These are phyloP conservation scores for Drosophila subobscura DNA, from an alignment of 1,140 invertebrate species.

Conservation along the genomic window DNA sequence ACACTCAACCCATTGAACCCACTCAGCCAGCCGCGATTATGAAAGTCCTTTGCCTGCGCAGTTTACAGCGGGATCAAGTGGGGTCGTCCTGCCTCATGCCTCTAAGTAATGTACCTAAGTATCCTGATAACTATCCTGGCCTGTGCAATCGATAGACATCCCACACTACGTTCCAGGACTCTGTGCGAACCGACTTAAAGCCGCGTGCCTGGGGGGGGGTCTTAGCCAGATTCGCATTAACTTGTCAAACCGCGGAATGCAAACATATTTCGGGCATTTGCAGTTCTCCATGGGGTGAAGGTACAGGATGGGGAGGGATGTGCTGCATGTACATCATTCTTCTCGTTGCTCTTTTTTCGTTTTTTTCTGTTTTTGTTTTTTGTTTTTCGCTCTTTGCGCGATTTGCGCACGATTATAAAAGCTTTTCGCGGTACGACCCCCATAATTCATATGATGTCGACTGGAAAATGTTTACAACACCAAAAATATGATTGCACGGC, in stretches of 20 bases:
- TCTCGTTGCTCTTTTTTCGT: constrained; percentile 25
- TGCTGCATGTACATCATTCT: constrained; percentile 72
- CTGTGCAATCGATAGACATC: constrained; percentile 1
- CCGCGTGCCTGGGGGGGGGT: constrained; percentile 6
- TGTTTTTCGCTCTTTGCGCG: constrained; percentile 58
- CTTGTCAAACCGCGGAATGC: constrained; percentile 79
- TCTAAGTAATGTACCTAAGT: background rate
- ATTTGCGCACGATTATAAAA: constrained; percentile 83
- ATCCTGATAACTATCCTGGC: constrained; percentile 7
- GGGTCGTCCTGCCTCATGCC: background rate
- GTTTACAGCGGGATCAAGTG: constrained; percentile 16
- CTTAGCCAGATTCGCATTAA: constrained; percentile 69
- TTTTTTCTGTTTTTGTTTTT: constrained; percentile 22
- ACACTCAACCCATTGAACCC: no score
- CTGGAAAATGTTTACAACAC: constrained; percentile 82
- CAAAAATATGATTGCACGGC: constrained; percentile 66
- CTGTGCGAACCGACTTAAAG: background rate
- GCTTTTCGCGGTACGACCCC: constrained; percentile 83
- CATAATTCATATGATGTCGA: constrained; percentile 83
- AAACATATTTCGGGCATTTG: constrained; percentile 83
- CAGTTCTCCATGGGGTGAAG: constrained; percentile 17
- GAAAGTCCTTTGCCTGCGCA: background rate
- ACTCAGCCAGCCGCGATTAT: no score
- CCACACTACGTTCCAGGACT: background rate
- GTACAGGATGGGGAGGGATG: background rate